Base-by-base conservation (phyloP, 2,113 vertebrate genomes). In the Corvus hawaiiensis region DNA sequence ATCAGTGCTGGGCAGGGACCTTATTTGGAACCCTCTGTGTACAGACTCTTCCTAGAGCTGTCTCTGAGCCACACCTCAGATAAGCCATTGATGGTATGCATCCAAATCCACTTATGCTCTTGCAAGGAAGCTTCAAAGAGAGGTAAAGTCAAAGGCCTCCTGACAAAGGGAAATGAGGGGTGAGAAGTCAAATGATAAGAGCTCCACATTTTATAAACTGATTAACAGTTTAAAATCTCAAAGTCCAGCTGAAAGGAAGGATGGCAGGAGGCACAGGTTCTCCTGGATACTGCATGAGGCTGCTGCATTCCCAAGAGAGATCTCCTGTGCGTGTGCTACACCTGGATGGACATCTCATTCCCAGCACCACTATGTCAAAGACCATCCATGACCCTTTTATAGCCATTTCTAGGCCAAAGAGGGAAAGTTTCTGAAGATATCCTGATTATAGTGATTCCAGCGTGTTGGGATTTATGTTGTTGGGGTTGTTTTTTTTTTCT, bases 261-360 rank as follows among this genome's bases (percentile, higher is more conserved):
- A 55, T 0, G 0, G 13, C 13, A 33, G 52, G 56, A 74, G 17
- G 35, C 16, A 43, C 7, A 37, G 0, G 0, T 54, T 69, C 26
- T 81, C 46, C 63, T 73, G 56, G 43, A 28, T 28, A 27, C 23
- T 56, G 32, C 30, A 24, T 7, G 2, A 61, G 46, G 37, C 19
- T 89, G 27, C 41, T 67, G 3, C 7, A 4, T 21, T 56, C 37
- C 39, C 77, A 58, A 18, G 33, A 58, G 55, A 81, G 41, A 17
- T 21, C 35, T 51, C 13, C 35, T 44, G 37, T 22, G 33, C 44
- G 13, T 14, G 3, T 26, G 13, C 33, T 73, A 21, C 7, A 0
- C 28, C 12, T 46, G 75, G 26, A 37, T 35, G 27, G 20, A 14
- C 28, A n/a, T 52, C 23, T 23, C 54, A 55, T 33, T 2, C 26